Evolutionary conservation across 2,888 invertebrate species (phyloP).

Genomic region (Trissolcus brochymenae): DNA sequence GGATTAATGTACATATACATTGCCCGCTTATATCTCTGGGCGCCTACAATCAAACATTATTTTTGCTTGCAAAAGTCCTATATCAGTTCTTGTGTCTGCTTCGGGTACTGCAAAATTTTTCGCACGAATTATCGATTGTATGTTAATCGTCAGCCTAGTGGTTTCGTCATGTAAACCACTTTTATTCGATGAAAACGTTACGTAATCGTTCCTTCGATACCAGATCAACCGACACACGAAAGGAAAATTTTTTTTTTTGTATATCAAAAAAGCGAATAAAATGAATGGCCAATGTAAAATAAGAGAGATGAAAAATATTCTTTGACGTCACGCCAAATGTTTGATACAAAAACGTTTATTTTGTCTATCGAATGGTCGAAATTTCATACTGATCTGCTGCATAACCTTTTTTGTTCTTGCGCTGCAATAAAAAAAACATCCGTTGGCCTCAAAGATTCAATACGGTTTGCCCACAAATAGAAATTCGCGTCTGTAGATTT

Average conservation of each 20-base stretch:
- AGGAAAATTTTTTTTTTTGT: too few relatives aligned
- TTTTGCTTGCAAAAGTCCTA: constrained; percentile 44
- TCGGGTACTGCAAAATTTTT: constrained; percentile 9
- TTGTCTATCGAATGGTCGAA: constrained; percentile 41
- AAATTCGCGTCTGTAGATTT: constrained; percentile 11
- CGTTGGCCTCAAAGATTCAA: constrained; percentile 6
- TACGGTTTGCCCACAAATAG: constrained; percentile 12
- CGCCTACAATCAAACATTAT: constrained; percentile 57
- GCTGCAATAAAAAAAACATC: constrained; percentile 4
- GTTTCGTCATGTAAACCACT: constrained; percentile 1
- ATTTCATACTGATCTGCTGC: constrained; percentile 31
- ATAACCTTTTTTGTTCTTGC: neutral
- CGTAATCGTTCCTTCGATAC: neutral
- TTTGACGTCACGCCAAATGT: constrained; percentile 30
- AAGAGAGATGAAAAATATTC: neutral
- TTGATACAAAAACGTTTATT: constrained; percentile 34
- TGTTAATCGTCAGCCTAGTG: constrained; percentile 1
- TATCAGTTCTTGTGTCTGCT: constrained; percentile 18
- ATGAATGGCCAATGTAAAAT: too few relatives aligned
- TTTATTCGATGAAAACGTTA: neutral
- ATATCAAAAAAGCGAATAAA: too few relatives aligned
- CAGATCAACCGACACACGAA: too few relatives aligned
- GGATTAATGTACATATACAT: constrained; percentile 60
- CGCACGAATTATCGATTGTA: neutral
- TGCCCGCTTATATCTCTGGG: constrained; percentile 62